A percentile compares a stretch with the other conserved stretches of the same genome.
Conservation (phyloP, 1,140 invertebrate genomes). For the Forficula auricularia region DNA sequence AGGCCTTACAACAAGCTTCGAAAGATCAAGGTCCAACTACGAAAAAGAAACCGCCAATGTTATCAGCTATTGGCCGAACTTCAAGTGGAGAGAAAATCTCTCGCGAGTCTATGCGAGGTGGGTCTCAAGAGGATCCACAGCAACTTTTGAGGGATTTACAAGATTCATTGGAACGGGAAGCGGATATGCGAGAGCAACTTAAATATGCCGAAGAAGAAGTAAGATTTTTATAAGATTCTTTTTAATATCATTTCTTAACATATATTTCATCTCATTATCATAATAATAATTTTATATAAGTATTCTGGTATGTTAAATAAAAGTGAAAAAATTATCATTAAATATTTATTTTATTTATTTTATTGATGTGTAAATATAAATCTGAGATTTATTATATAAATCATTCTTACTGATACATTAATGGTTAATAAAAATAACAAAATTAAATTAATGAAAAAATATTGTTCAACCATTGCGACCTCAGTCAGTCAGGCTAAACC, state of each 20-base stretch:
- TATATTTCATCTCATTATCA: not conserved
- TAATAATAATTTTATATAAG: not conserved
- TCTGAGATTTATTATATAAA: too few species aligned
- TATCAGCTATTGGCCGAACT: slow-evolving; percentile 34
- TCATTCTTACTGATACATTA: too few species aligned
- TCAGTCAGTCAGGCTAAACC: too few species aligned
- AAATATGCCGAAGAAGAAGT: slow-evolving; percentile 79
- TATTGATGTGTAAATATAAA: too few species aligned
- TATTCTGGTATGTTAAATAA: too few species aligned
- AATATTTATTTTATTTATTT: too few species aligned
- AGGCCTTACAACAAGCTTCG: slow-evolving; percentile 14
- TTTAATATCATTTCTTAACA: not conserved
- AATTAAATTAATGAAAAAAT: too few species aligned
- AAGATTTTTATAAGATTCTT: too few species aligned
- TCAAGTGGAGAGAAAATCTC: slow-evolving; percentile 40
- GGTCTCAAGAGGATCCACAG: slow-evolving; percentile 58
- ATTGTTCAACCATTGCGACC: too few species aligned
- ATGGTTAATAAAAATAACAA: too few species aligned
- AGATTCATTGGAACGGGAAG: slow-evolving; percentile 79
- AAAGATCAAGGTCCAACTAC: slow-evolving; percentile 21
- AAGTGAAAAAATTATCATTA: too few species aligned
- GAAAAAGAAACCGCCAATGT: slow-evolving; percentile 39
- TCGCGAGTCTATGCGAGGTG: slow-evolving; percentile 44
- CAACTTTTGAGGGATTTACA: slow-evolving; percentile 70
- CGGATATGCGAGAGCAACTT: slow-evolving; percentile 77